Evolutionary conservation across 2,113 vertebrate genomes (phyloP), one percentile per base, ranked within the genome.

Genomic region (Ochotona curzoniae): DNA sequence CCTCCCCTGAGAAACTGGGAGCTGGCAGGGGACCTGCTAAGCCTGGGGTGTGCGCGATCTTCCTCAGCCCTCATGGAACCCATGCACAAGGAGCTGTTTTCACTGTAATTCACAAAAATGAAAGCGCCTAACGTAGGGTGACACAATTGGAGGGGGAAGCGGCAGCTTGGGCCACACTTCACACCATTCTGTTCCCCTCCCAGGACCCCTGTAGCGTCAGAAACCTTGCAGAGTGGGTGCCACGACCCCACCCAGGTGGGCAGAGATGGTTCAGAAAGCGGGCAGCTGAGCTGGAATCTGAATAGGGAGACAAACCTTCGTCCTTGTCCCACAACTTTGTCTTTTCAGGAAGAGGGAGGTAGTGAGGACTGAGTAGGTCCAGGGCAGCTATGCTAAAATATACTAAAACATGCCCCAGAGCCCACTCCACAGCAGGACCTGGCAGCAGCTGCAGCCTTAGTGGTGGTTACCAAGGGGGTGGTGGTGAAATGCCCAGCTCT

Each of bases 401-500:
- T 57, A 44, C 20, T 2, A 3, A 47, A 54, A 21, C 17, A 15
- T 21, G 57, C 20, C 8, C 3, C 38, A 61, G 60, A 54, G 30
- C 32, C 25, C 28, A 8, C 1, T 5, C 1, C 8, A 7, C 17
- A 26, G 26, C 75, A 51, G 79, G 51, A 14, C 21, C 57, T 7
- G 14, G 35, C 3, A 21, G 35, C 38, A 18, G 20, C 44, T 9
- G 17, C 67, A 12, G 1, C 32, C 21, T 17, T 1, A 20, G 47
- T 0, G 0, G 64, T 18, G 8, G 28, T 15, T 78, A 64, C 28
- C 14, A 26, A 32, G 18, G 0, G 35, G 61, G 28, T 8, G 10
- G 12, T 54, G 57, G 0, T 30, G 54, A n/a, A 13, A 18, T 28
- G 14, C n/a, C 26, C 8, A 2, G 57, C 20, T 96, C 97, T 97